Conservation (phyloP, 2,888 invertebrate species). For the Leucoptera coffeella region DNA sequence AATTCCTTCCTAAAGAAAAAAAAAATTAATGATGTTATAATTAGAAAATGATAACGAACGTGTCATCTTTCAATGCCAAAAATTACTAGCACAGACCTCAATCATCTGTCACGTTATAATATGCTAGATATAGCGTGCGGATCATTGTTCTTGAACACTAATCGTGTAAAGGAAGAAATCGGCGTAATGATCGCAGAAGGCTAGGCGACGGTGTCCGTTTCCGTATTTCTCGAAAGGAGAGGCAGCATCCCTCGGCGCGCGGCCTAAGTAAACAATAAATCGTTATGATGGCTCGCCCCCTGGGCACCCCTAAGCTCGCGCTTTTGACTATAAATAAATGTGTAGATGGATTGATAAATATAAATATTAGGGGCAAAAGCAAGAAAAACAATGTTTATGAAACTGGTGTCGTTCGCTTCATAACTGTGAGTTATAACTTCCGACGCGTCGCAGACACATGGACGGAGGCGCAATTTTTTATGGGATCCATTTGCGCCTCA, state of each 20-base stretch:
- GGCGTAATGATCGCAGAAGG: too few species aligned
- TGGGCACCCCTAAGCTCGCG: conserved; percentile 45
- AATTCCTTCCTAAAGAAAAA: too few species aligned
- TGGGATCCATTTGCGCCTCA: background rate
- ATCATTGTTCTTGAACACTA: too few species aligned
- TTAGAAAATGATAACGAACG: too few species aligned
- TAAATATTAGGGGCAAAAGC: conserved; percentile 52
- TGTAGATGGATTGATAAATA: conserved; percentile 55
- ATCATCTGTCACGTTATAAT: too few species aligned
- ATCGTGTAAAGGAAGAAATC: too few species aligned
- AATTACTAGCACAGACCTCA: too few species aligned
- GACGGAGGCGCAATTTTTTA: conserved; percentile 39
- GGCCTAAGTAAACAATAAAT: conserved; percentile 51
- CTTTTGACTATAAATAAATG: conserved; percentile 51
- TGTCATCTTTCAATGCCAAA: too few species aligned
- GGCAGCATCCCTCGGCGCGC: too few species aligned
- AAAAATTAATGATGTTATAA: too few species aligned
- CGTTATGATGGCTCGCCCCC: conserved; percentile 40
- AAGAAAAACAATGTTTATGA: conserved; percentile 55
- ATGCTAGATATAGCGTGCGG: too few species aligned
- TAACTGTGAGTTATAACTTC: conserved; percentile 53
- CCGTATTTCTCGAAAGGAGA: conserved; percentile 14
- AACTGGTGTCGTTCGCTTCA: conserved; percentile 52
- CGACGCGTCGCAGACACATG: conserved; percentile 43
- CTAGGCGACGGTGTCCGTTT: too few species aligned